Conservation (phyloP, 2,113 vertebrate species). For the Gasterosteus aculeatus region DNA sequence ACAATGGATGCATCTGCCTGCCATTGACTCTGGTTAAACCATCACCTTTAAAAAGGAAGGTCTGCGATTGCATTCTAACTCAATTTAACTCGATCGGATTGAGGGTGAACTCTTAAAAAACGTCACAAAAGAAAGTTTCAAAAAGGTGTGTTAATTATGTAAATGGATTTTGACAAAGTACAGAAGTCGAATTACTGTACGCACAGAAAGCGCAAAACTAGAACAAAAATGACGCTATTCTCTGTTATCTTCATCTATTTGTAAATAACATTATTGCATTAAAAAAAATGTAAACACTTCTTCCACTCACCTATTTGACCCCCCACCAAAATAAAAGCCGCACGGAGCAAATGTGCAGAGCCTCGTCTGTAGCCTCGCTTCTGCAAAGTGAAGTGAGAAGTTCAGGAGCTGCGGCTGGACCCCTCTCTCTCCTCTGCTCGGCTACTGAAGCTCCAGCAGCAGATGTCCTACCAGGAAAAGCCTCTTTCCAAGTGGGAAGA, state of each 20-base stretch:
- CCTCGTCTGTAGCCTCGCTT: conserved; percentile 55
- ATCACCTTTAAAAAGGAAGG: not conserved
- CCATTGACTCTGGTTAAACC: not conserved
- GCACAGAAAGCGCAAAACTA: not conserved
- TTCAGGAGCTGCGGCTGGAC: conserved; percentile 63
- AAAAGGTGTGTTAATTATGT: not conserved
- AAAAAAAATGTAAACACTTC: not conserved
- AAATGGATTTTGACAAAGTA: not conserved
- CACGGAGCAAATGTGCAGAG: conserved; percentile 24
- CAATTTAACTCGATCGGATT: not conserved
- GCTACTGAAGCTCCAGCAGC: conserved; percentile 74
- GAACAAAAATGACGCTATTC: fast-evolving
- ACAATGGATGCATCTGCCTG: not conserved
- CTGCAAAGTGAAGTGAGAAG: conserved; percentile 40
- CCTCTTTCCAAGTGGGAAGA: conserved; percentile 90
- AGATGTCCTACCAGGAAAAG: conserved; percentile 81
- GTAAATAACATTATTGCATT: not conserved
- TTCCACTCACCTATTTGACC: conserved; percentile 61
- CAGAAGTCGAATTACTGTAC: not conserved
- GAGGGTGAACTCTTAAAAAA: not conserved
- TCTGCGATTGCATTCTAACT: not conserved
- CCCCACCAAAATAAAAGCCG: conserved; percentile 29
- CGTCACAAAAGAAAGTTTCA: not conserved
- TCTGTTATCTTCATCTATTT: not conserved
- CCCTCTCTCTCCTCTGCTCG: conserved; percentile 59